Base-by-base conservation (phyloP, 2,113 vertebrate species). In the Podarcis muralis region DNA sequence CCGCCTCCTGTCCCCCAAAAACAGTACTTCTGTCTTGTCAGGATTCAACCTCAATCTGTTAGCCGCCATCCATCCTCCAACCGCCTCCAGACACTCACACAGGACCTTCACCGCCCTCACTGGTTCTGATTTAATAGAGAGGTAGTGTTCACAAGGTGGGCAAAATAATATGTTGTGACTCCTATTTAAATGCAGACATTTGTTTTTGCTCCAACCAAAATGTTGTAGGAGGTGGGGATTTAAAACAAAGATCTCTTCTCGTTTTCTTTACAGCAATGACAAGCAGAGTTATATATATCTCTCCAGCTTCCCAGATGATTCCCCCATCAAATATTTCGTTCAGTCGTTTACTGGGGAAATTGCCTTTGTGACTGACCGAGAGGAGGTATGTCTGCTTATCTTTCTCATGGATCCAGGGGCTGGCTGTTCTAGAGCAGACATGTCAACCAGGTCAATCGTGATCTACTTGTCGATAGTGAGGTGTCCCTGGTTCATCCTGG, bases 271-370 rank as follows among this genome's bases (percentile, higher is more conserved):
- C 90, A 97, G 96, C 77, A 91, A 92, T 4, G 85, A 95, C 81
- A n/a, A 1, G 9, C 20, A 32, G 18, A 85, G 89, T 88, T 96
- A 90, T 90, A 79, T 96, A 65, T 96, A 90, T 65, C 82, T 96
- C 83, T 86, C 83, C 0, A 88, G 90, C 13, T 96, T 96, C 66
- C 94, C 94, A 11, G 81, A 57, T 27, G 30, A 89, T 1, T 83
- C 81, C 1, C 8, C 53, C 84, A 93, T 97, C 93, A 96, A 95
- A 68, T 94, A 96, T 68, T 57, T 96, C 81, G 62, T 94, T 72
- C 93, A 86, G 72, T 96, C 95, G 0, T 96, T 85, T 62, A 43
- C 0, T 0, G 95, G 96, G 27, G 69, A 93, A 0, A 25, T 91
- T 4, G 92, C 81, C 48, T 53, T 91, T 12, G 94, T 97, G 91